Evolutionary conservation across 2,888 invertebrate species (phyloP).

Genomic region (Taphrorychus bicolor): DNA sequence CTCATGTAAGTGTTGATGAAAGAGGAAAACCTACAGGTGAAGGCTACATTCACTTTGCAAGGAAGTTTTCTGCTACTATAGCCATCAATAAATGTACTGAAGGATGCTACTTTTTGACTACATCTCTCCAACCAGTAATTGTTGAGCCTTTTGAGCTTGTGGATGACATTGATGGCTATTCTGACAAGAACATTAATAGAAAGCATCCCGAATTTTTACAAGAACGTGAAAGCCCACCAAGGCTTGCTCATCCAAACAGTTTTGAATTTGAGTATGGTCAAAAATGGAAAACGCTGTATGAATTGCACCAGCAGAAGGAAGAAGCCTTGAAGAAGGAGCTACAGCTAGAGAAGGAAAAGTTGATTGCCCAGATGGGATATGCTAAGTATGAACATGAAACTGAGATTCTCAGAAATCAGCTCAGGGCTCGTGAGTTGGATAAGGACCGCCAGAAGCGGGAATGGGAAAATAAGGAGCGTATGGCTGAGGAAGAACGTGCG

Average conservation of each 20-base stretch:
- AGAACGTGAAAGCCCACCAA: constrained; percentile 82
- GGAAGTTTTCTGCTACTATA: constrained; percentile 89
- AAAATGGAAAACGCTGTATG: constrained; percentile 95
- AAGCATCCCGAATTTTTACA: constrained; percentile 79
- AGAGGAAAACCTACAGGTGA: constrained; percentile 96
- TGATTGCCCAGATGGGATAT: constrained; percentile 97
- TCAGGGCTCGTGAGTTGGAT: constrained; percentile 85
- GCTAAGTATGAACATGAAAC: constrained; percentile 95
- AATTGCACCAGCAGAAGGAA: constrained; percentile 89
- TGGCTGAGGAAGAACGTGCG: constrained; percentile 78
- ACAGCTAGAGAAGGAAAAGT: constrained; percentile 87
- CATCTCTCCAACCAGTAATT: constrained; percentile 89
- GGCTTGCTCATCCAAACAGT: constrained; percentile 85
- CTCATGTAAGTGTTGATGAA: constrained; percentile 94
- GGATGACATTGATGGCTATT: constrained; percentile 92
- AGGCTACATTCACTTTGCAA: constrained; percentile 94
- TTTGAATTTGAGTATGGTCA: constrained; percentile 97
- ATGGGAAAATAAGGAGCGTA: constrained; percentile 66
- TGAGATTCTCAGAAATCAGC: constrained; percentile 89
- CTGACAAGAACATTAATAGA: constrained; percentile 74
- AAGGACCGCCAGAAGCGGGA: constrained; percentile 75
- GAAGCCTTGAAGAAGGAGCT: constrained; percentile 89
- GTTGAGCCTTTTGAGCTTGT: constrained; percentile 90
- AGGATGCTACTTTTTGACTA: constrained; percentile 84
- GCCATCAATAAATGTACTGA: constrained; percentile 91